Evolutionary conservation across 2,113 vertebrate species (phyloP).

Genomic region (Cinclus mexicanus): DNA sequence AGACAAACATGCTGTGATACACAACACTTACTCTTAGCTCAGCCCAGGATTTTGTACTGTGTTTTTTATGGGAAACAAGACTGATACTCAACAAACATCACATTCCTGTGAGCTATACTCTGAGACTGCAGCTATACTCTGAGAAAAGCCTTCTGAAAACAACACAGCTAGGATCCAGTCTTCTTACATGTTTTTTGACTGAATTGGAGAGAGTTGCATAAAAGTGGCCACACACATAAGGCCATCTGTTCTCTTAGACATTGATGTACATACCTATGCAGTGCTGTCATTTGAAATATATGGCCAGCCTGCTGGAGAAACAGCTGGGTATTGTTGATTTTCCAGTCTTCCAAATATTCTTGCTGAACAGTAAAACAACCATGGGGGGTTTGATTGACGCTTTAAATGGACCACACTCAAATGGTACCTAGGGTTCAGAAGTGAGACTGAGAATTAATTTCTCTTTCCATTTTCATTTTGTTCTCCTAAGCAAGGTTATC

Average conservation of each 20-base stretch:
- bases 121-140: background rate
- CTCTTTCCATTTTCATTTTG: background rate
- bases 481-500: background rate
- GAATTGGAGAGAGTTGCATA: background rate
- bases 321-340: conserved; percentile 50
- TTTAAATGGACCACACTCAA: conserved; percentile 24
- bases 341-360: conserved; percentile 31
- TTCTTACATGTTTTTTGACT: background rate
- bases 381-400: background rate
- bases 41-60: background rate
- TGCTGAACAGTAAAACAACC: conserved; percentile 23
- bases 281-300: conserved; percentile 38
- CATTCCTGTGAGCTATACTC: background rate
- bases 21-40: background rate
- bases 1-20: background rate
- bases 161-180: background rate
- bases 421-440: background rate
- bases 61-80: background rate
- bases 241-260: conserved; percentile 22
- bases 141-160: background rate
- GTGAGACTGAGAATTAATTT: background rate
- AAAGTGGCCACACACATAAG: conserved; percentile 34
- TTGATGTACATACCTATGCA: conserved; percentile 3
- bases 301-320: conserved; percentile 1
- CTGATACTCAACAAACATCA: background rate